Evolutionary conservation across 2,797 vertebrate genomes (phyloP).

Genomic region (Hydrolagus colliei): DNA sequence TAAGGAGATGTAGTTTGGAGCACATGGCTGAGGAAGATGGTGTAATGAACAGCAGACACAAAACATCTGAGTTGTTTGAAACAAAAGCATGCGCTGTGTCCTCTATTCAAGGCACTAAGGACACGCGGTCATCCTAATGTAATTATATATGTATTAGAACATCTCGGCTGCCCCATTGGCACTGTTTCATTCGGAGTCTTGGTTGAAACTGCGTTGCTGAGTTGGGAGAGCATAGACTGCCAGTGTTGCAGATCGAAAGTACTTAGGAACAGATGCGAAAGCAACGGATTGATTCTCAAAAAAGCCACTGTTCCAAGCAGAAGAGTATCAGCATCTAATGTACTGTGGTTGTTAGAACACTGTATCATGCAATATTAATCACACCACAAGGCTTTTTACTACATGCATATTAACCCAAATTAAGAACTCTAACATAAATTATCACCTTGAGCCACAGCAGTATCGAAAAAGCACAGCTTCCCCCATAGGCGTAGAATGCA

Average conservation of each 20-base stretch:
- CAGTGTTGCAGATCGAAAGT: background rate
- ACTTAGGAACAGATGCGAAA: constrained; percentile 11
- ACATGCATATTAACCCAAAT: constrained; percentile 23
- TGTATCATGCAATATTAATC: constrained; percentile 34
- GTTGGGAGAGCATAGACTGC: background rate
- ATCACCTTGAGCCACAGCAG: background rate
- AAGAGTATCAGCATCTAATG: constrained; percentile 18
- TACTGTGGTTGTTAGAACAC: constrained; percentile 27
- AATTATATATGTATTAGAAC: no score
- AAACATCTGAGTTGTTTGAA: background rate
- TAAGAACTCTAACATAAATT: constrained; percentile 25
- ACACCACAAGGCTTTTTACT: constrained; percentile 26
- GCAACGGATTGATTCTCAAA: constrained; percentile 15
- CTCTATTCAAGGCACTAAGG: background rate
- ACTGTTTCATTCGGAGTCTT: background rate
- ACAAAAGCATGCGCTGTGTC: background rate
- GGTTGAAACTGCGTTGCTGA: background rate
- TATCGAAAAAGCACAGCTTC: background rate
- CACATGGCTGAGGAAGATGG: background rate
- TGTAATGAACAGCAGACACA: background rate
- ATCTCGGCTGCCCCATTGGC: background rate
- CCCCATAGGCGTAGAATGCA: background rate
- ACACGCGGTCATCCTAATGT: background rate
- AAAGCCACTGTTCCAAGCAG: constrained; percentile 22
- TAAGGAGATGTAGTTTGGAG: constrained; percentile 6